Base-by-base conservation (phyloP, 2,888 invertebrate genomes). In the Mythimna albipuncta region DNA sequence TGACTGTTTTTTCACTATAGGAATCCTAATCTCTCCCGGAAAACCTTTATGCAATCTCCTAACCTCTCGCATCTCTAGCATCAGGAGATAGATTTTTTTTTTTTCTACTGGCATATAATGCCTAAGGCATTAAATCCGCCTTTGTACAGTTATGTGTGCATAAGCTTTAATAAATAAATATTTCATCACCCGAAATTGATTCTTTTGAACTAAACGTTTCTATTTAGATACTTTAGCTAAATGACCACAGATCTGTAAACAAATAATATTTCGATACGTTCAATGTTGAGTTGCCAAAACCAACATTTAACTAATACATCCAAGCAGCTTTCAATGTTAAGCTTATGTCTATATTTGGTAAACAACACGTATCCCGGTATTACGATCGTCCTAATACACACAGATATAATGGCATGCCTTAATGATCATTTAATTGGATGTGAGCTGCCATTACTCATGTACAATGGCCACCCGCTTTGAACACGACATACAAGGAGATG, bases 381-480 rank as follows among this genome's bases (percentile, higher is more conserved):
- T 72, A 75, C 57, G n/a, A 69, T 65, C 50, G n/a, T 76, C 35
- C 65, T 61, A 71, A 75, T 72, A 79, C 64, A 73, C 38, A 68
- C 64, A 72, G 66, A 65, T 54, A 81, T 70, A 79, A 75, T 79
- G 77, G 83, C 83, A 76, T 76, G 68, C 74, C 81, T 86, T 86
- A 85, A 86, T 80, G 85, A 73, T 80, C 82, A 86, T 88, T 89
- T 92, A 92, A 91, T 91, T 91, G 89, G 88, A 89, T 88, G 83
- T 77, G 87, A 87, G 84, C 84, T 79, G 79, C 85, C 86, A 90
- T 90, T 89, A 90, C 85, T 89, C 87, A 84, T 80, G 81, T 77
- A 83, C 86, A 86, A 86, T 86, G 78, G 84, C 79, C 81, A 69
- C 74, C 79, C 66, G 84, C 85, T 84, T 84, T 81, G 85, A 86